Base-by-base conservation (phyloP, 2,113 vertebrate species). In the Microtus montanus region DNA sequence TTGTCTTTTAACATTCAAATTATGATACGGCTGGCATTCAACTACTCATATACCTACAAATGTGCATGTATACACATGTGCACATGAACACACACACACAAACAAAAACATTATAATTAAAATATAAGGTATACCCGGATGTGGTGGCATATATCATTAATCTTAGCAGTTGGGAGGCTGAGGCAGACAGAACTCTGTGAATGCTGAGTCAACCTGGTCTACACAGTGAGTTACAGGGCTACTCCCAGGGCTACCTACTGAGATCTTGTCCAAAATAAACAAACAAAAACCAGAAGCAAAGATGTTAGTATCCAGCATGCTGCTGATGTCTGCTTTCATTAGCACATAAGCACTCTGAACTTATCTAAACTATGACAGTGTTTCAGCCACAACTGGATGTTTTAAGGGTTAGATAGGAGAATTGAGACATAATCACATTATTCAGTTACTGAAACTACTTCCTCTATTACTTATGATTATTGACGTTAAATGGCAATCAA, bases 401-500 rank as follows among this genome's bases (percentile, higher is more conserved):
- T 94, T 80, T 79, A 49, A 61, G 44, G 28, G 6, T 15, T 85
- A 49, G 26, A 20, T 52, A 54, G 41, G 61, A 90, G 79, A 90
- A 64, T 0, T 77, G 58, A 44, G 22, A 88, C 80, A 52, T 13
- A 41, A 73, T 71, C 52, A 71, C 71, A 80, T 78, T 93, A 95
- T 90, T 91, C 38, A 85, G 77, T 90, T 83, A 77, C 75, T 85
- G 38, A 90, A 89, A 87, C 78, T n/a, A 93, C 11, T 44, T 93
- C 89, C 91, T 96, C 86, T 95, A 79, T 74, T 94, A 75, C 47
- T 64, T 95, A 63, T 87, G 94, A 93, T 47, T 92, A 82, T 92
- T 52, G 84, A 66, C 86, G 85, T 95, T 89, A 95, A 94, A 90
- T 92, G 84, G 54, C 97, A 96, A 90, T 95, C 30, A 89, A 71